Conservation (phyloP, 1,140 invertebrate species). For the Ctenoplectra terminalis region DNA sequence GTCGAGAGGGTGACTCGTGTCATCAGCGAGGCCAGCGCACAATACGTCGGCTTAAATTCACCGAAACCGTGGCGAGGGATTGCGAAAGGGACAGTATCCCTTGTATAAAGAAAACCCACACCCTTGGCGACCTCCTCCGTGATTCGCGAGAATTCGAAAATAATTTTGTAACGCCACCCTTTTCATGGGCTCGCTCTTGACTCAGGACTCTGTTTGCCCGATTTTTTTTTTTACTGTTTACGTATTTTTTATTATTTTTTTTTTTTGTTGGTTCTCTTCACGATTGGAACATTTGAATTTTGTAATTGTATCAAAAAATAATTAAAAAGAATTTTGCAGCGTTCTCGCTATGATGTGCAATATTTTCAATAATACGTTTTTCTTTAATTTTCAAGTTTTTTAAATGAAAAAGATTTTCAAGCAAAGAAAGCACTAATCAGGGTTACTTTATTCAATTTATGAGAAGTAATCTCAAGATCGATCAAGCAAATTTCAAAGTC, state of each 20-base stretch:
- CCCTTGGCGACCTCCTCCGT: background rate
- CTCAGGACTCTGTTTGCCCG: background rate
- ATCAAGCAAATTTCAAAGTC: background rate
- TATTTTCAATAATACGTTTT: no score
- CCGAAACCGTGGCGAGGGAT: constrained; percentile 33
- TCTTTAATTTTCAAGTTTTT: no score
- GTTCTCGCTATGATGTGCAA: no score
- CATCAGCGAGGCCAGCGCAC: constrained; percentile 38
- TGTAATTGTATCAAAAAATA: background rate
- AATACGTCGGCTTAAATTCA: constrained; percentile 41
- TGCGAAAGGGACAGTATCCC: constrained; percentile 21
- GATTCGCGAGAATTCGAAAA: constrained; percentile 4
- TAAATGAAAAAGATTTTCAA: background rate
- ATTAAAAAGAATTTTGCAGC: no score
- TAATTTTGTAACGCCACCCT: constrained; percentile 17
- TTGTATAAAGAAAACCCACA: constrained; percentile 5
- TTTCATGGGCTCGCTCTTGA: background rate
- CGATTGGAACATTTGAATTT: background rate
- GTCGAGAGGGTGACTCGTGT: constrained; percentile 52
- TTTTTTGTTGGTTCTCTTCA: background rate
- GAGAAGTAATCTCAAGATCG: background rate
- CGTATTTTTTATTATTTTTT: background rate
- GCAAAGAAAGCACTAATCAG: background rate
- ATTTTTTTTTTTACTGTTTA: background rate
- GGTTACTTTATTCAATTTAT: background rate